Conservation (phyloP, 2,888 invertebrate genomes). For the Spodoptera exigua region DNA sequence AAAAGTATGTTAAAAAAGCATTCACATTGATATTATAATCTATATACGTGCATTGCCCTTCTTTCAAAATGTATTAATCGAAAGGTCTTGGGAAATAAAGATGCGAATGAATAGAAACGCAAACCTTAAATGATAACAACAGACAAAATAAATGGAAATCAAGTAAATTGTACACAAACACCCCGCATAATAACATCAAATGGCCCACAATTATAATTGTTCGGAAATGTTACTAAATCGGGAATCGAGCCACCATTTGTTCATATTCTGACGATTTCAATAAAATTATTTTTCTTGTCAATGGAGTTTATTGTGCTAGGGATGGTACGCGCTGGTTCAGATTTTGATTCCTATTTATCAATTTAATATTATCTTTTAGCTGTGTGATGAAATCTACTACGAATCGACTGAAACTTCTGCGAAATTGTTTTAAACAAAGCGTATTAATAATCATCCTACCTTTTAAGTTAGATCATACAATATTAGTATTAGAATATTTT, state of each 20-base stretch:
- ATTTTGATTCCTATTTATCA: neutral
- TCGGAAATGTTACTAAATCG: conserved; percentile 72
- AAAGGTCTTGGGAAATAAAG: conserved; percentile 48
- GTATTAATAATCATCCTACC: too few species aligned
- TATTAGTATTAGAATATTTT: too few species aligned
- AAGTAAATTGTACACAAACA: conserved; percentile 77
- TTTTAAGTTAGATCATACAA: too few species aligned
- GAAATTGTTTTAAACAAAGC: too few species aligned
- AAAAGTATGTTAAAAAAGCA: too few species aligned
- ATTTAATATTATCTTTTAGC: too few species aligned
- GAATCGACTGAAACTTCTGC: too few species aligned
- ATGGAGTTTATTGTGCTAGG: conserved; percentile 72
- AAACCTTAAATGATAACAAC: conserved; percentile 51
- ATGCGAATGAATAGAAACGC: conserved; percentile 40
- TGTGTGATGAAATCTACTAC: too few species aligned
- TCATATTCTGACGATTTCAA: conserved; percentile 72
- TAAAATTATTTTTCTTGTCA: conserved; percentile 57
- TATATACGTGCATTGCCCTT: too few species aligned
- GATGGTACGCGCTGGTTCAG: conserved; percentile 44
- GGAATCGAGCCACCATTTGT: conserved; percentile 78
- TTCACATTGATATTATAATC: too few species aligned
- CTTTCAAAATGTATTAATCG: neutral
- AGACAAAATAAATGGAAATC: conserved; percentile 67
- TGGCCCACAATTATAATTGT: conserved; percentile 62
- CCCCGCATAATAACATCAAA: conserved; percentile 78